Base-by-base conservation (phyloP, 2,888 invertebrate genomes). In the Meliscaeva auricollis region DNA sequence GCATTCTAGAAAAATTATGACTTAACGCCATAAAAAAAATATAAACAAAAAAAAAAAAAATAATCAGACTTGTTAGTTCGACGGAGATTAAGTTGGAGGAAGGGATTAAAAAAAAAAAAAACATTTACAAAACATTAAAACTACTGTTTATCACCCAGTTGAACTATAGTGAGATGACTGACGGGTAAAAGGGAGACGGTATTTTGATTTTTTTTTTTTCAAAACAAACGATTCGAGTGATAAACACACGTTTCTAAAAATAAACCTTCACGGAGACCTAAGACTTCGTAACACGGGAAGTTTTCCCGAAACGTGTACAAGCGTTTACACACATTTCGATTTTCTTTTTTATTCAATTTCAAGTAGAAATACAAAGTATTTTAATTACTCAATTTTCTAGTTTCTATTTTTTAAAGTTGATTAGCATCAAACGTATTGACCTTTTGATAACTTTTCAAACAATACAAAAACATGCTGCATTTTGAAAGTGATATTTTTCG, bases 11-110 rank as follows among this genome's bases (percentile, higher is more conserved):
- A 64, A 62, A 76, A 35, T 76, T 81, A 81, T 81, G 81, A 81
- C 76, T 81, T 81, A 72, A 81, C 81, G 81, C 81, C 81, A 76
- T 81, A 72, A 72, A 48, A 72, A 72, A 48, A 76, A 70, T 50
- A 81, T 81, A 76, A 81, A 81, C 81, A 81, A 62, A 22, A 26
- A 30, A 60, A 26, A 62, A 62, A 4, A 15, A 46, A 2, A 44
- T 17, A 38, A 64, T 41, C 32, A 48, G 58, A 35, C 35, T 66
- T 50, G 35, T 48, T 50, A 50, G 35, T n/a, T 35, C 1, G 11
- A 1, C 3, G 9, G 26, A 50, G 50, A 38, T 35, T 35, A 50
- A 22, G 35, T 50, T 38, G 22, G 32, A 35, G 15, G 48, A 1
- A 46, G 30, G 13, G 9, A 60, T 38, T 9, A 22, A 2, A 35